phyloP scores from a whole-genome alignment of 2,888 invertebrate genomes.

The Andrena flavipes region DNA sequence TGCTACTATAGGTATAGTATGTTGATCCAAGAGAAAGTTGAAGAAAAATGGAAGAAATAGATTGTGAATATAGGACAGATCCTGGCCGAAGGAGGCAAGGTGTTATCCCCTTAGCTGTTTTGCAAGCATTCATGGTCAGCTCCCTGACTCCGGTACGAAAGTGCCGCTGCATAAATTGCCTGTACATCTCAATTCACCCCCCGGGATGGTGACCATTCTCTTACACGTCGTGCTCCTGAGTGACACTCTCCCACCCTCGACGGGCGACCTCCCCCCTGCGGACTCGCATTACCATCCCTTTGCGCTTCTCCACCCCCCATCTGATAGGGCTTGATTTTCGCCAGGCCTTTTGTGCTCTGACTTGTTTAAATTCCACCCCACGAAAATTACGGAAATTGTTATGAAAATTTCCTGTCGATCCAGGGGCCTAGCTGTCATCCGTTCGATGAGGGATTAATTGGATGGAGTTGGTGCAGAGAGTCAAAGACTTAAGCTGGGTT shows the following conservation, averaged over 20 bases:
- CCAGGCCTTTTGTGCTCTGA: slow-evolving; percentile 48
- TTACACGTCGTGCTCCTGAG: slow-evolving; percentile 75
- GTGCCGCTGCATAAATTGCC: slow-evolving; percentile 81
- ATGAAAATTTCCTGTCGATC: slow-evolving; percentile 44
- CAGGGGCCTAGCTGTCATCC: not conserved
- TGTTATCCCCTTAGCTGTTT: slow-evolving; percentile 55
- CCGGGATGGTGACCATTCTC: slow-evolving; percentile 74
- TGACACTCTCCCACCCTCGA: slow-evolving; percentile 71
- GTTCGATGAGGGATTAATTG: not conserved
- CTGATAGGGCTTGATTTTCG: slow-evolving; percentile 48
- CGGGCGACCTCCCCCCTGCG: slow-evolving; percentile 65
- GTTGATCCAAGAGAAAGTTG: not conserved
- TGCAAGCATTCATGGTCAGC: slow-evolving; percentile 70
- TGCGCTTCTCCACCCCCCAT: slow-evolving; percentile 45
- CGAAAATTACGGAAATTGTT: slow-evolving; percentile 55
- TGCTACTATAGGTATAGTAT: no score
- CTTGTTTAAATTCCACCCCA: slow-evolving; percentile 44
- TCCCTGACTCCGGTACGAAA: slow-evolving; percentile 74
- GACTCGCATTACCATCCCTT: slow-evolving; percentile 75
- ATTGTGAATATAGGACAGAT: not conserved
- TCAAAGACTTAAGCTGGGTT: no score
- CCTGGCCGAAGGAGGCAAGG: slow-evolving; percentile 14
- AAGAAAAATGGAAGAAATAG: not conserved
- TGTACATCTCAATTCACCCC: slow-evolving; percentile 83
- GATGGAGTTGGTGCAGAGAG: not conserved